Percentiles rank a stretch among this genome's conserved stretches.
phyloP scores from a whole-genome alignment of 1,140 invertebrate genomes.

The Drosophila aff. region DNA sequence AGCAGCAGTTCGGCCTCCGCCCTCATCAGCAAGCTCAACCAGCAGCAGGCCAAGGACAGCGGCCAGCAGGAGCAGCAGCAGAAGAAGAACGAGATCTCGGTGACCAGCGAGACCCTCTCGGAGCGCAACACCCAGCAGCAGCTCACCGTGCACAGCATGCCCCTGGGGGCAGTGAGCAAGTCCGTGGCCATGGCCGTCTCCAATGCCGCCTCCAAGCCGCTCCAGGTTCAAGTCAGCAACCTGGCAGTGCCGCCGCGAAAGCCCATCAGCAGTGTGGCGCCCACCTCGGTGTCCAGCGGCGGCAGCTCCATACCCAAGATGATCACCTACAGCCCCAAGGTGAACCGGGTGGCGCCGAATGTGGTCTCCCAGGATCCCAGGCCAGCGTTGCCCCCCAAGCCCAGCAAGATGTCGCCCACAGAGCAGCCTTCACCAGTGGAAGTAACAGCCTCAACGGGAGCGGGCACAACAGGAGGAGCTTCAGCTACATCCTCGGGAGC shows the following conservation, averaged over 20 bases:
- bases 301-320: slow-evolving; percentile 87
- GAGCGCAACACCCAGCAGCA: slow-evolving; percentile 78
- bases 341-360: slow-evolving; percentile 83
- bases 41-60: slow-evolving; percentile 48
- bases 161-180: slow-evolving; percentile 89
- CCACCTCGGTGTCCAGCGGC: slow-evolving; percentile 88
- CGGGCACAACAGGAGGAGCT: background rate
- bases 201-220: slow-evolving; percentile 63
- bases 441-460: background rate
- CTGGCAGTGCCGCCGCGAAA: slow-evolving; percentile 87
- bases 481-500: slow-evolving; percentile 45
- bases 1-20: slow-evolving; percentile 67
- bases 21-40: slow-evolving; percentile 70
- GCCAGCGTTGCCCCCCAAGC: slow-evolving; percentile 91
- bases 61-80: slow-evolving; percentile 23
- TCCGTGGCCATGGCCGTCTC: slow-evolving; percentile 70
- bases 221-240: slow-evolving; percentile 67
- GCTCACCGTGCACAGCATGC: slow-evolving; percentile 89
- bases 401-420: slow-evolving; percentile 85
- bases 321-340: slow-evolving; percentile 87
- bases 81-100: slow-evolving; percentile 73
- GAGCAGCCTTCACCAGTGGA: slow-evolving; percentile 38
- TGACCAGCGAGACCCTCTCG: slow-evolving; percentile 74
- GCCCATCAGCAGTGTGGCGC: slow-evolving; percentile 93
- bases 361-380: slow-evolving; percentile 76